Base-by-base conservation (phyloP, 2,888 invertebrate species). In the Orchestes rusci region DNA sequence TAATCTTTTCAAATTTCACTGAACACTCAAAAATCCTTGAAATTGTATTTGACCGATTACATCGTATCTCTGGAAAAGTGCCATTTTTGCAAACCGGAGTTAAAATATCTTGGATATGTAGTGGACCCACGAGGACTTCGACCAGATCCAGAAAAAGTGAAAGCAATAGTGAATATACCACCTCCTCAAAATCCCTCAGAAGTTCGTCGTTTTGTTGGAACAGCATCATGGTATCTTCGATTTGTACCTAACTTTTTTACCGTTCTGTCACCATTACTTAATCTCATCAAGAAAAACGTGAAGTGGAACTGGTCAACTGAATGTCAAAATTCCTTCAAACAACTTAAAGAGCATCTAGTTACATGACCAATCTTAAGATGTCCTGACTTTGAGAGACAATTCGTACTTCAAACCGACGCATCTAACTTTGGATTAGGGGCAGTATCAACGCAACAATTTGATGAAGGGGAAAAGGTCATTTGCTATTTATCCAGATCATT, bases 81-180 rank as follows among this genome's bases (percentile, higher is more conserved):
- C 12, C 7, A 30, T 30, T 30, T 30, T 12, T 30, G 30, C 5
- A 30, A 39, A 8, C 27, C 50, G 2, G 39, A 52, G 27, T 17
- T 52, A 7, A 49, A 48, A 36, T 56, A 52, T 40, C 30, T 56
- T 15, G 53, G 54, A 23, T 56, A 54, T 23, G 41, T 56, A 1
- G 46, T 56, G 7, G 30, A n/a, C 13, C 4, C 4, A 5, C 5
- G 30, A 13, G 23, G 23, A 10, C 10, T 23, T 5, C 4, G 30
- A 12, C 12, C 5, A 5, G 30, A 30, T 12, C 30, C 13, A 5
- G 30, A 30, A 12, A 30, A 30, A 13, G 30, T 30, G 7, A 13
- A 30, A 30, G 30, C 30, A 4, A 30, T 30, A 10, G 13, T 30
- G 8, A 30, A 30, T 13, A 8, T 30, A n/a, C 30, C 30, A 8